Evolutionary conservation across 2,797 vertebrate species (phyloP), one percentile per base, ranked within the genome.

Genomic region (Macroramphosus scolopax): DNA sequence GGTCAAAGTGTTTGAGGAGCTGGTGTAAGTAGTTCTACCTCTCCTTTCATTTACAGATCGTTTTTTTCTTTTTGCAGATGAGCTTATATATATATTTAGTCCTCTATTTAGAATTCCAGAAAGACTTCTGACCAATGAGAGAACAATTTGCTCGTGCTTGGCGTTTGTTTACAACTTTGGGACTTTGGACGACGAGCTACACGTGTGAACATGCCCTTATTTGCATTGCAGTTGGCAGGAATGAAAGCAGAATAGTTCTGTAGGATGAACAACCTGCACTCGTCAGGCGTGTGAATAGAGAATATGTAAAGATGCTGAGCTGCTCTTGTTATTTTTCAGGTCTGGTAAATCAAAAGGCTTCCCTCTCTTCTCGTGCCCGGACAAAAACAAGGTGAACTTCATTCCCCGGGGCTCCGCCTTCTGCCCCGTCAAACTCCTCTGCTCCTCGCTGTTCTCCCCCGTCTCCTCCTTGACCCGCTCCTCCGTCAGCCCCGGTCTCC

Each of bases 381-480:
- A 98, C 92, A 97, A 95, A 92, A 98, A 97, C 91, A 97, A 97
- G 87, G 93, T 97, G 88, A 97, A 97, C 91, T 97, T 98, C 90
- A 93, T 93, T 83, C 93, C 95, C 39, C 92, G 92, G 1, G 95
- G 95, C 84, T 95, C 95, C 6, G 95, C 95, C 83, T 98, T 98
- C 91, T 98, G 95, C 89, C 95, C 95, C 22, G 95, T 97, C 54
- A 96, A 94, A 81, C 91, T 96, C 50, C 89, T 94, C 54, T 93
- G 92, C 58, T 92, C 94, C 30, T 92, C 93, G 32, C 83, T 94
- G 35, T 91, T 92, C 1, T 75, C 87, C 34, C 72, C 83, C 1
- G 81, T 91, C 60, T 86, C 91, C 82, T 84, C 72, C 11, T 35
- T 25, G 28, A 63, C 77, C 63, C 80, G 55, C 69, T 51, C 76